A percentile compares a stretch with the other conserved stretches of the same genome.
Evolutionary conservation across 2,888 invertebrate genomes (phyloP).

Genomic region (Perithous albicinctus): DNA sequence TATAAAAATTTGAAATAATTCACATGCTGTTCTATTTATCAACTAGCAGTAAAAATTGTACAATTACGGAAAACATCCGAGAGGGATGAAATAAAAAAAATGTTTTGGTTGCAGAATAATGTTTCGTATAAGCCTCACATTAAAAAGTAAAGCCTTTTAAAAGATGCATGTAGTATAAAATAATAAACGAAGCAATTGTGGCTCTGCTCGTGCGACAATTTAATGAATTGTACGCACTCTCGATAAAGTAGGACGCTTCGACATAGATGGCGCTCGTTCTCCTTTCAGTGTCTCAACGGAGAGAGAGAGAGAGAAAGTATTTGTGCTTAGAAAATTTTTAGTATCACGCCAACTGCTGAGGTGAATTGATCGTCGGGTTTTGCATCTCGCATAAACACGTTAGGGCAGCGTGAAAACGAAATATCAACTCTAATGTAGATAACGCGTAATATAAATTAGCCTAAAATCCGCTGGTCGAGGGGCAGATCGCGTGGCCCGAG

Average conservation of each 20-base stretch:
- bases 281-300: too few relatives aligned
- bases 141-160: too few relatives aligned
- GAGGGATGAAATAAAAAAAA: too few relatives aligned
- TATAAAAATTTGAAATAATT: too few relatives aligned
- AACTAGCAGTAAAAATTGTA: too few relatives aligned
- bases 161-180: too few relatives aligned
- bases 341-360: constrained; percentile 54
- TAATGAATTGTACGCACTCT: not conserved
- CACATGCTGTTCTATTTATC: too few relatives aligned
- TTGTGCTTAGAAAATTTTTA: constrained; percentile 44
- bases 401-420: constrained; percentile 23
- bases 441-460: constrained; percentile 34
- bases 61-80: too few relatives aligned
- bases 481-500: not conserved
- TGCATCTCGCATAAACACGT: constrained; percentile 50
- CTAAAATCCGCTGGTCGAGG: constrained; percentile 7
- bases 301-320: not conserved
- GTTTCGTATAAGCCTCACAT: too few relatives aligned
- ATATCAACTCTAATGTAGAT: constrained; percentile 46
- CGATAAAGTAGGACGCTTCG: constrained; percentile 13
- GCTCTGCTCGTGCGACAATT: too few relatives aligned
- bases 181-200: too few relatives aligned
- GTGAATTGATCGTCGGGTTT: constrained; percentile 32
- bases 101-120: too few relatives aligned
- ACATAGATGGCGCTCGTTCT: constrained; percentile 4